A percentile compares a stretch with the other conserved stretches of the same genome.
Evolutionary conservation across 2,797 vertebrate species (phyloP).

Genomic region (Hemitrygon akajei): DNA sequence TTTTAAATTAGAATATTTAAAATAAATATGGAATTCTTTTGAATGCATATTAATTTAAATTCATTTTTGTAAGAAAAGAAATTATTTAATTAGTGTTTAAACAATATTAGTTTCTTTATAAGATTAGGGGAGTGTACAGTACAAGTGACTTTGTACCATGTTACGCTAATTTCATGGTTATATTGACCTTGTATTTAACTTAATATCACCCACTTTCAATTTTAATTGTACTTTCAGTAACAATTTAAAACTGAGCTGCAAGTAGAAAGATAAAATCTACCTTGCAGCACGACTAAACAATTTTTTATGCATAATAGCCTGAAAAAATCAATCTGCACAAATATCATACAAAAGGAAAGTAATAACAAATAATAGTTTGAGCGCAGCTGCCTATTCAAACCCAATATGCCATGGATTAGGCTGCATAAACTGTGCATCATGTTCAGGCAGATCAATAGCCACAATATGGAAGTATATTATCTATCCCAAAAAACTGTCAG

Average conservation of each 20-base stretch:
- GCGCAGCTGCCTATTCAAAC: background rate
- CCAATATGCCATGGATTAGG: background rate
- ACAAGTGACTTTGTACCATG: background rate
- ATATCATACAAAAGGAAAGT: slow-evolving; percentile 20
- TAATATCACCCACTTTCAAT: slow-evolving; percentile 31
- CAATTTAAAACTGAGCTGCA: background rate
- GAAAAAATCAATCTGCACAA: slow-evolving; percentile 37
- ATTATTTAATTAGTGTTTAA: slow-evolving; percentile 26
- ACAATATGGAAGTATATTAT: background rate
- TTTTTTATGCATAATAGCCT: slow-evolving; percentile 33
- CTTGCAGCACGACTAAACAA: slow-evolving; percentile 30
- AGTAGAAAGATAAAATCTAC: slow-evolving; percentile 12
- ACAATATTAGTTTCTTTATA: slow-evolving; percentile 25
- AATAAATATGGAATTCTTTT: background rate
- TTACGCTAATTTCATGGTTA: slow-evolving; percentile 25
- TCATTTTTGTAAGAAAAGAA: background rate
- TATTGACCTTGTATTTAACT: slow-evolving; percentile 24
- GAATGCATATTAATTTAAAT: background rate
- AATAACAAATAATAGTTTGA: slow-evolving; percentile 19
- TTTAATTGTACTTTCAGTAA: slow-evolving; percentile 31
- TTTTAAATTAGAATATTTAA: background rate
- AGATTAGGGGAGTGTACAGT: background rate
- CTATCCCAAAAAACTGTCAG: background rate
- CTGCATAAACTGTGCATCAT: background rate
- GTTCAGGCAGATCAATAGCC: slow-evolving; percentile 16